Percentiles rank a stretch among this genome's conserved stretches.
Conservation (phyloP, 2,113 vertebrate genomes). For the Corythornis madagascariensis region DNA sequence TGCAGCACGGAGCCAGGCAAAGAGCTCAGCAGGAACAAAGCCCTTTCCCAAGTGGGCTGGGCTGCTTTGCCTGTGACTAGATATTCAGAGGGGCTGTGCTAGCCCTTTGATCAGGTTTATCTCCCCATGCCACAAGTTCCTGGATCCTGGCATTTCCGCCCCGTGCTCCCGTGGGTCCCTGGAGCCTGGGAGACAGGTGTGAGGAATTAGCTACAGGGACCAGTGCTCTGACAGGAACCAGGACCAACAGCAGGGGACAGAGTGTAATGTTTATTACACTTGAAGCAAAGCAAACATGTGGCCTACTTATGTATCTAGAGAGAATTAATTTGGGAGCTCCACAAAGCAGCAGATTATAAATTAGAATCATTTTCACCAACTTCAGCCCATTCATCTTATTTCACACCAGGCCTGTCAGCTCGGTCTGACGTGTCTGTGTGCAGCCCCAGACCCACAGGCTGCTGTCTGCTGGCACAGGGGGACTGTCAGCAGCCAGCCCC, state of each 20-base stretch:
- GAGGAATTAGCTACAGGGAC: slow-evolving; percentile 73
- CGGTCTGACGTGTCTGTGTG: not conserved
- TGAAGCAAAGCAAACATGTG: slow-evolving; percentile 80
- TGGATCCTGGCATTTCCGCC: slow-evolving; percentile 60
- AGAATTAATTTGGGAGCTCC: slow-evolving; percentile 81
- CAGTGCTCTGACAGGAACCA: slow-evolving; percentile 67
- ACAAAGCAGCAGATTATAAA: slow-evolving; percentile 81
- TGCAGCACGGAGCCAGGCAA: accelerated
- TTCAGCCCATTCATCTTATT: slow-evolving; percentile 79
- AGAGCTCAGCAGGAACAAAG: not conserved
- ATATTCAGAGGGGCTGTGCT: not conserved
- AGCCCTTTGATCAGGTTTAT: slow-evolving; percentile 66
- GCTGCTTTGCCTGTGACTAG: not conserved
- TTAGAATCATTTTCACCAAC: slow-evolving; percentile 79
- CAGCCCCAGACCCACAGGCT: not conserved
- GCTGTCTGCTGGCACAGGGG: not conserved
- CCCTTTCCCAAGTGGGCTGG: not conserved
- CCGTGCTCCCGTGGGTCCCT: slow-evolving; percentile 42
- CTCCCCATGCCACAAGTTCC: slow-evolving; percentile 60
- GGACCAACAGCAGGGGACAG: slow-evolving; percentile 73
- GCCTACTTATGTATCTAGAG: slow-evolving; percentile 80
- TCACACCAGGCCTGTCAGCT: slow-evolving; percentile 73
- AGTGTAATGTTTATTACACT: slow-evolving; percentile 76
- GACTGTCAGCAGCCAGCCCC: not conserved
- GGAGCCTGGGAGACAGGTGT: slow-evolving; percentile 75